Evolutionary conservation across 2,113 vertebrate species (phyloP), one percentile per base, ranked within the genome.

Genomic region (Chunga burmeisteri): DNA sequence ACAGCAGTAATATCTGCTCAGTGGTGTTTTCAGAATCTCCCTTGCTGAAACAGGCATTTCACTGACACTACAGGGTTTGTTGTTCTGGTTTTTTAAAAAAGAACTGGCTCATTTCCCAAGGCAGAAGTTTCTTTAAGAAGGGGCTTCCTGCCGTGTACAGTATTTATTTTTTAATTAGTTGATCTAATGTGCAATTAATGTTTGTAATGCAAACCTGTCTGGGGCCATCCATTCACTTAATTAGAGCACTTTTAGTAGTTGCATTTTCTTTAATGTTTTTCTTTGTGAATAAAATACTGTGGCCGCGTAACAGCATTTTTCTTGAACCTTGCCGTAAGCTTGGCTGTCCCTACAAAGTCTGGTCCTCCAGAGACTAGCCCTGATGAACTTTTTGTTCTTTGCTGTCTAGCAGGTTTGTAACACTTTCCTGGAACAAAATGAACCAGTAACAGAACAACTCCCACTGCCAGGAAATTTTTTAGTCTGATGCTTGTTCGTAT

Each of bases 101-200:
- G 62, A 53, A 50, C 79, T 79, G 92, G 68, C 86, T 94, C 44
- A 30, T 91, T 95, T 96, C 87, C 95, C 86, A 65, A 88, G 67
- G 74, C 81, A 91, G 63, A 89, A 90, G 44, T 94, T 94, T 52
- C 83, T 94, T 72, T 88, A 91, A 95, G 88, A 93, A 91, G 86
- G 58, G 91, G 74, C 50, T 93, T 91, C 88, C 94, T 97, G 86
- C 94, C 0, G 21, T 46, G 63, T 90, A 80, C 74, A 63, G 74
- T 81, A 90, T 94, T 97, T 94, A 94, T 96, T 94, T 91, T 96
- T 95, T 94, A 96, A 96, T 95, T 90, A 96, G 85, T 86, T 90
- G 90, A 96, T 75, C 65, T 96, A 96, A 96, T 72, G 53, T 90
- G 79, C 95, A 95, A 83, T 95, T 95, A 96, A 94, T 93, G 95